Evolutionary conservation across 2,113 vertebrate species (phyloP), one percentile per base, ranked within the genome.

Genomic region (Nansenia antarctica): DNA sequence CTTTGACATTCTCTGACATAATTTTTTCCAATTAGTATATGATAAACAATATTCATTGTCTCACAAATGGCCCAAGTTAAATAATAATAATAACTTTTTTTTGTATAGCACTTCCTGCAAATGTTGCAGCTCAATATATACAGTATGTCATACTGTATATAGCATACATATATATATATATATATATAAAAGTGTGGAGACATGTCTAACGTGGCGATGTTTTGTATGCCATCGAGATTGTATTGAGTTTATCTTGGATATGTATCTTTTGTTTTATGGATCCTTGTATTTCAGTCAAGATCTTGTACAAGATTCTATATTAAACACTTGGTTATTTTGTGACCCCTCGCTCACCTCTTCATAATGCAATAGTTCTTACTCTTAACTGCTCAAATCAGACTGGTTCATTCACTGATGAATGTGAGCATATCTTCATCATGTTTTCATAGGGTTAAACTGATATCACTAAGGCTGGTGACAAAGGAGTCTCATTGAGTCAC

Each of bases 221-320:
- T 26, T 22, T 27, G 27, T 11, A 59, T 47, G 45, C 14, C 37
- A 14, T 15, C 7, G 12, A 47, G 18, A 12, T 61, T 61, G 15
- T 31, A 9, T 67, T 62, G 20, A 70, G 67, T 18, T 53, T 55
- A 68, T 77, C 63, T 61, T 80, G 73, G 68, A 22, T 15, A 5
- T 27, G 22, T 14, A 12, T 18, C 27, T 42, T 67, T 70, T 87
- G 80, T 82, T n/a, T 31, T 78, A 66, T 76, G 22, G n/a, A 37
- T 1, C 63, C 32, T 55, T 73, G 79, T 74, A 82, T 26, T 24
- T 62, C 20, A 49, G 12, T 7, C 45, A 62, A n/a, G 15, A 47
- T 3, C 5, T 74, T 77, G 55, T 70, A 61, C 59, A 87, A 84
- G 85, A 87, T 81, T 82, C 67, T 54, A 74, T 37, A 1, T 73